Percentiles rank a stretch among this genome's conserved stretches.
These are phyloP conservation scores for Chauna torquata DNA, from an alignment of 2,113 vertebrate species.

Conservation along the genomic window DNA sequence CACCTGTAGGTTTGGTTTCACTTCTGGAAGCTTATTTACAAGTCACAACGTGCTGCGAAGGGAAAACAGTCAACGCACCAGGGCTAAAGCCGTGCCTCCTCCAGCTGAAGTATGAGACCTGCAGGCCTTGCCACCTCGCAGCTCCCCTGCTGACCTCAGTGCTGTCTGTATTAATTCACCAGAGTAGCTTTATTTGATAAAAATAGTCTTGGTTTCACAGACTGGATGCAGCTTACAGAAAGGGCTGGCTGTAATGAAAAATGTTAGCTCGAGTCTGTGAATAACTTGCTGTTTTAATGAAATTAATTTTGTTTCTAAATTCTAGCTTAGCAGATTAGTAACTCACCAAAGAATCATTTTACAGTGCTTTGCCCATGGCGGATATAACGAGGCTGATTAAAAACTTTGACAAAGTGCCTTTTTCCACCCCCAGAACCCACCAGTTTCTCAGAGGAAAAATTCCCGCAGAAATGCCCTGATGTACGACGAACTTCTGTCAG, in stretches of 20 bases:
- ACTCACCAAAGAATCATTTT: not conserved
- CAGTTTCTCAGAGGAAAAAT: not conserved
- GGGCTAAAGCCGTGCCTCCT: not conserved
- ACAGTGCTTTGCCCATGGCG: not conserved
- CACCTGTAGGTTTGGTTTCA: not conserved
- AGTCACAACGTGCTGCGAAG: not conserved
- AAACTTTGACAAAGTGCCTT: not conserved
- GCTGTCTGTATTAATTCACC: not conserved
- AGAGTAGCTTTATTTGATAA: not conserved
- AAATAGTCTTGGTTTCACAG: not conserved
- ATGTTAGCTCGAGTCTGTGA: not conserved
- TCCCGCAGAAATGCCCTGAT: not conserved
- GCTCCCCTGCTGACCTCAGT: not conserved
- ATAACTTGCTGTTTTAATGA: not conserved
- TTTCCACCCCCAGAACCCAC: not conserved
- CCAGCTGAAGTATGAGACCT: not conserved
- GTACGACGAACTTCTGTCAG: not conserved
- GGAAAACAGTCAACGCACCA: not conserved
- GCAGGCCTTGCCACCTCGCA: not conserved
- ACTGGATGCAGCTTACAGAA: not conserved
- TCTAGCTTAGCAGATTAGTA: not conserved
- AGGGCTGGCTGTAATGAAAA: not conserved
- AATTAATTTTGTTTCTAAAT: not conserved
- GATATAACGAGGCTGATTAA: not conserved
- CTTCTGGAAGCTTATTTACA: not conserved